Base-by-base conservation (phyloP, 2,113 vertebrate species). In the Larimichthys polyactis region DNA sequence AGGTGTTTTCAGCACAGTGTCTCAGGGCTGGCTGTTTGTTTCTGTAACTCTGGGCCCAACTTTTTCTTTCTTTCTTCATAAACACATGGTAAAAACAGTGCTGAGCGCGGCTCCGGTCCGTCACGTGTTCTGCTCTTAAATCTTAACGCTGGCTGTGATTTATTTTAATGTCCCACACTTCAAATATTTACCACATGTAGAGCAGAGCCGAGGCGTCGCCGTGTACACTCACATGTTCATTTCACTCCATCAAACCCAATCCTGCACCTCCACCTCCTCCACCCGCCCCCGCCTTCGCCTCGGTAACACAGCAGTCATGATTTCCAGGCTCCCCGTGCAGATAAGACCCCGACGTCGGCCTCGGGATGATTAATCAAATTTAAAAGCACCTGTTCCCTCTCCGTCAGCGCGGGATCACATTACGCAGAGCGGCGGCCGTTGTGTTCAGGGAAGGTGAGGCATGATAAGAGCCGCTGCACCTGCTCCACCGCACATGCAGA, bases 311-410 rank as follows among this genome's bases (percentile, higher is more conserved):
- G 87, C 89, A 83, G 90, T 89, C 76, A 11, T 70, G 82, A 89
- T 86, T 86, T 87, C 70, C 83, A 88, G 86, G 74, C 83, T 78
- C 43, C 66, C 66, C 1, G 40, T 59, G 79, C 67, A 91, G 93
- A 94, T 94, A 93, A 95, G 87, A 83, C 59, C 15, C 63, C 51
- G 66, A 81, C 49, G 79, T 63, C 74, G 75, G 75, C 89, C 83
- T 83, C 51, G 12, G 54, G 54, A 77, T 74, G 75, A 87, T 92
- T 92, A 89, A 94, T 94, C 90, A 89, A 52, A 91, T 92, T 84
- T 90, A 84, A 88, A 40, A 92, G 89, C 94, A 93, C 91, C 93
- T 93, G 94, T 94, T 89, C 90, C 79, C 85, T 81, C 82, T 86
- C 86, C 75, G 90, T 93, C 92, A 91, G 83, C 65, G 91, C 68